These are phyloP conservation scores for Lepidurus arcticus DNA, from an alignment of 1,140 invertebrate genomes.

Conservation along the genomic window DNA sequence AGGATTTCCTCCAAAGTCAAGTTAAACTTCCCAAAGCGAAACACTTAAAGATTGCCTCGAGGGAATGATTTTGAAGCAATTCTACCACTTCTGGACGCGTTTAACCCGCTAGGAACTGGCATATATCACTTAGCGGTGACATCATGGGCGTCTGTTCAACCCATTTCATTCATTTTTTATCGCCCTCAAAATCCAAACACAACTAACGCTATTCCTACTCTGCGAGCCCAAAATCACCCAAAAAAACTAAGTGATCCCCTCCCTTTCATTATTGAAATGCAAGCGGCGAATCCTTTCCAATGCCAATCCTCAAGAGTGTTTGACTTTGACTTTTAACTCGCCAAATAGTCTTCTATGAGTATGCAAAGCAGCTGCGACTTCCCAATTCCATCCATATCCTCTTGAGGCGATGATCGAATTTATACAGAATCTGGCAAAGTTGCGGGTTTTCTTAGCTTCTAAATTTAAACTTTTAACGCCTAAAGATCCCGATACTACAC, in stretches of 20 bases:
- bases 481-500: background rate
- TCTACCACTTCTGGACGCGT: background rate
- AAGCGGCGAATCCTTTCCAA: background rate
- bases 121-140: slow-evolving; percentile 21
- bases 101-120: background rate
- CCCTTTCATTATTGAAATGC: background rate
- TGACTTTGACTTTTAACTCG: too few relatives aligned
- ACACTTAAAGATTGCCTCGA: background rate
- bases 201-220: background rate
- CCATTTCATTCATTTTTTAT: slow-evolving; percentile 10
- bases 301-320: too few relatives aligned
- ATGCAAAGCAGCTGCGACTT: background rate
- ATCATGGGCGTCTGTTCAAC: slow-evolving; percentile 21
- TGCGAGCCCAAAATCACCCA: too few relatives aligned
- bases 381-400: background rate
- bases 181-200: background rate
- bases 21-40: background rate
- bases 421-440: background rate
- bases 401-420: background rate
- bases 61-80: background rate
- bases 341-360: too few relatives aligned
- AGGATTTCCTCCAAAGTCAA: background rate
- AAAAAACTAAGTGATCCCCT: background rate
- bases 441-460: background rate
- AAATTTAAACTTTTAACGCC: background rate